Base-by-base conservation (phyloP, 2,888 invertebrate species). In the Hydrotaea cyrtoneurina region DNA sequence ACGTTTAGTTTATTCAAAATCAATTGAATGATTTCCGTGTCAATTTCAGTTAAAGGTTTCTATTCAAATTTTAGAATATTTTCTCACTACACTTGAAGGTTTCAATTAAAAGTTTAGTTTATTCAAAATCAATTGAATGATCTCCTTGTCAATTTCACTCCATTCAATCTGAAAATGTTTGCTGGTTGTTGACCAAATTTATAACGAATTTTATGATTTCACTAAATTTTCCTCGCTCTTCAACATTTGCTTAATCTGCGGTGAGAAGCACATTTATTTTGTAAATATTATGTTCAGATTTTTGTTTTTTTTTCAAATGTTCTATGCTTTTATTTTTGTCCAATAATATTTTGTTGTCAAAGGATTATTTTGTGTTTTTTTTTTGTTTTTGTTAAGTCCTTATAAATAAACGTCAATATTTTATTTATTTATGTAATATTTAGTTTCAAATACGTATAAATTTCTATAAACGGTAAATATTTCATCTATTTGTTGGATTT, bases 381-480 rank as follows among this genome's bases (percentile, higher is more conserved):
- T n/a, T n/a, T n/a, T n/a, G n/a, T n/a, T 59, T 59, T 59, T 55
- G 13, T 21, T 55, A 55, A n/a, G 55, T 77, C 13, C 59, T 77
- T 55, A 64, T 17, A 66, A 66, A 80, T 86, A 43, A 81, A 81
- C 78, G 78, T 78, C 73, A 74, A 71, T 80, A 78, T 75, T 21
- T 59, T 23, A 59, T 23, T 23, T 82, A 77, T 57, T 78, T 69
- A 79, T 36, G 19, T 79, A 77, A 39, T 69, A 23, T 55, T 43
- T 81, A 80, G 79, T 82, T 73, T 87, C 82, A 74, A 78, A 86
- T 82, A 80, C 80, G 84, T 82, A 85, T 86, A 85, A 82, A 85
- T 82, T 80, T 80, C 74, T 85, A 85, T 85, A 85, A 85, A 85
- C 77, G 77, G 64, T 82, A 82, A 82, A 85, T 82, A 79, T 84